Evolutionary conservation across 2,888 invertebrate species (phyloP).

Genomic region (Elysia crispata): DNA sequence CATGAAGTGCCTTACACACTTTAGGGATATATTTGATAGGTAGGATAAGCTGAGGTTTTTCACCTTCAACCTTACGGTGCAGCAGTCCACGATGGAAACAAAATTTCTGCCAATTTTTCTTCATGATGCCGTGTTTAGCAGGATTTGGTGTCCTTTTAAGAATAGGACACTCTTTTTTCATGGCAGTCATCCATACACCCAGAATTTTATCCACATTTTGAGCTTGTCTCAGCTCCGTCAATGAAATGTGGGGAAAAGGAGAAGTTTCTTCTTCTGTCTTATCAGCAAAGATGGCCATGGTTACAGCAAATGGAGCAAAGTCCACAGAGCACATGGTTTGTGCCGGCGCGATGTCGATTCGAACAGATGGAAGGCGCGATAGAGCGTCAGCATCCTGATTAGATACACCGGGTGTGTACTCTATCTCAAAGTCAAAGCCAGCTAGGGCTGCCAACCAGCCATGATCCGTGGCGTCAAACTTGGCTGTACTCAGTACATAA

Average conservation of each 20-base stretch:
- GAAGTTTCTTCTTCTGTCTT: background rate
- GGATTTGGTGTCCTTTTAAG: background rate
- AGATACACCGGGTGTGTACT: constrained; percentile 51
- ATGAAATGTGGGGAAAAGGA: too few relatives aligned
- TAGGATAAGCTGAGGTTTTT: too few relatives aligned
- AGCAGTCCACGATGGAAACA: constrained; percentile 1
- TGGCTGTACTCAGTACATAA: constrained; percentile 21
- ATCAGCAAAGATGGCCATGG: background rate
- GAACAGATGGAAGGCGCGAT: constrained; percentile 51
- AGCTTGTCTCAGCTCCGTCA: constrained; percentile 1
- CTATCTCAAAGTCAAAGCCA: constrained; percentile 41
- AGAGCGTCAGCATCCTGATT: constrained; percentile 55
- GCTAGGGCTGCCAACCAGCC: constrained; percentile 3
- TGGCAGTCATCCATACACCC: background rate
- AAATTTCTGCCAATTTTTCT: background rate
- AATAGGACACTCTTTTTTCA: background rate
- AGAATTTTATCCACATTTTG: constrained; percentile 38
- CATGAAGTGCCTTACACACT: too few relatives aligned
- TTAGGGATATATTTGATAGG: too few relatives aligned
- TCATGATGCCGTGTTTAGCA: constrained; percentile 1
- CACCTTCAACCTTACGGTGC: too few relatives aligned
- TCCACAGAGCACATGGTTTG: constrained; percentile 32
- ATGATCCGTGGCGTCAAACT: constrained; percentile 35
- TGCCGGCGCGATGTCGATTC: constrained; percentile 19
- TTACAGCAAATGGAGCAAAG: background rate